These are phyloP conservation scores for Azemiops feae DNA, from an alignment of 2,113 vertebrate species.

Conservation along the genomic window DNA sequence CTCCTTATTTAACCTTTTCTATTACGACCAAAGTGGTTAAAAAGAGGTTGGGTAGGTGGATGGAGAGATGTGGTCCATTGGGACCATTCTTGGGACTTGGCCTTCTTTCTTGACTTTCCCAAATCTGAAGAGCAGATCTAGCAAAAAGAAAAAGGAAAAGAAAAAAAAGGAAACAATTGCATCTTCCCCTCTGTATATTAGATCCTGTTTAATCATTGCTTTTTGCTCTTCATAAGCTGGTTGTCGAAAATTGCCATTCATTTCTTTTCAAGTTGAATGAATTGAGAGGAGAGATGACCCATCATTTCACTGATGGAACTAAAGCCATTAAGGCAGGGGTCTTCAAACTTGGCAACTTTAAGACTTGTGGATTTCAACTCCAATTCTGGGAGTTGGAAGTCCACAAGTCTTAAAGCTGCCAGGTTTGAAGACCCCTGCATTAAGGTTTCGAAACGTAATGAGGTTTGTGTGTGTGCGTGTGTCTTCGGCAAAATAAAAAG, in stretches of 20 bases:
- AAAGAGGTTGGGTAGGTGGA: constrained; percentile 31
- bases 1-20: constrained; percentile 63
- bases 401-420: too few species aligned
- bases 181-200: constrained; percentile 5
- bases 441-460: neutral
- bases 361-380: too few species aligned
- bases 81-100: neutral
- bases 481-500: neutral
- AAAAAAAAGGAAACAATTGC: constrained; percentile 37
- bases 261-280: neutral
- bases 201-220: constrained; percentile 39
- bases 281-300: neutral
- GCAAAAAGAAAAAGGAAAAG: constrained; percentile 26
- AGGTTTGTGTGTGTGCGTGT: neutral
- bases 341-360: too few species aligned
- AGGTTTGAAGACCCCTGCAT: too few species aligned
- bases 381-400: too few species aligned
- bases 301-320: neutral
- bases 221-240: constrained; percentile 19
- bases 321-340: neutral
- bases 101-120: neutral
- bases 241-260: neutral
- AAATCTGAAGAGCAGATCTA: neutral
- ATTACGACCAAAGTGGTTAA: constrained; percentile 58
- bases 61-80: neutral